A percentile compares a stretch with the other conserved stretches of the same genome.
phyloP scores from a whole-genome alignment of 2,797 vertebrate species.

The Liasis olivaceus region DNA sequence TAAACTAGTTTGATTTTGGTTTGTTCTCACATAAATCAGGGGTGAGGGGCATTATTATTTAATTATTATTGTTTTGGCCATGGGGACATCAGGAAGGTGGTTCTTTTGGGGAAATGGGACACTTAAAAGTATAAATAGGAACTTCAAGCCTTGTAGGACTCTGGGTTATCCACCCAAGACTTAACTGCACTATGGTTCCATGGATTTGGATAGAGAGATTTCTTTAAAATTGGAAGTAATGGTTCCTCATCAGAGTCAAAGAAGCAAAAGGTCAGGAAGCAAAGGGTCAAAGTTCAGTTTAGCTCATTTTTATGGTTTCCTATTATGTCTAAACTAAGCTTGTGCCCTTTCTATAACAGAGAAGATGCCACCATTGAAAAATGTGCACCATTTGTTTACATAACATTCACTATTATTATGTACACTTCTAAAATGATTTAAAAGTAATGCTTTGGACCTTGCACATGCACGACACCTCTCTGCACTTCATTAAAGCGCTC shows the following conservation, averaged over 20 bases:
- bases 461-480: neutral
- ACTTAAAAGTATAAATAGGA: neutral
- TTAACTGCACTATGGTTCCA: neutral
- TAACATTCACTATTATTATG: neutral
- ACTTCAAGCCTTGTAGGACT: neutral
- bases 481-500: neutral
- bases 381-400: neutral
- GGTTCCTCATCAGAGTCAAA: neutral
- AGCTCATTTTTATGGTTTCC: neutral
- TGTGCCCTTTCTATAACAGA: constrained; percentile 16
- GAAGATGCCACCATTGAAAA: neutral
- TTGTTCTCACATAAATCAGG: neutral
- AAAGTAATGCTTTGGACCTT: neutral
- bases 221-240: neutral
- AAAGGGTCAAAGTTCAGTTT: neutral
- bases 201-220: neutral
- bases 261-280: neutral
- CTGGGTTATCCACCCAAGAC: neutral
- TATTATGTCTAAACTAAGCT: neutral
- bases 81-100: neutral
- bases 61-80: neutral
- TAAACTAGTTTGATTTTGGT: neutral
- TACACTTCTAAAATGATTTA: neutral
- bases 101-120: neutral
- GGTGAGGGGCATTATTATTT: neutral